phyloP scores from a whole-genome alignment of 2,113 vertebrate genomes.

The Crotalus tigris region DNA sequence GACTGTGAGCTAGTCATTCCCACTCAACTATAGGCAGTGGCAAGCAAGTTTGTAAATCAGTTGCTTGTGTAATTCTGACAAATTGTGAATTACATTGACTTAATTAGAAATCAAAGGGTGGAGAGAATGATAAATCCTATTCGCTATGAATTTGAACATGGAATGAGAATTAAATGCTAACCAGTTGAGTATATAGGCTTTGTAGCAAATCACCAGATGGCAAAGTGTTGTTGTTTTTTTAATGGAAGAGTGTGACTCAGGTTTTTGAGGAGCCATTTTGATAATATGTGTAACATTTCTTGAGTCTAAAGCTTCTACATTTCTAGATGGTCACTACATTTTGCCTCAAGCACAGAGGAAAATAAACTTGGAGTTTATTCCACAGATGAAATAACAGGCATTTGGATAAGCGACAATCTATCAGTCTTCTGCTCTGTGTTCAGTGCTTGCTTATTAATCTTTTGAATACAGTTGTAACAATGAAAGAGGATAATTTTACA shows the following conservation, averaged over 20 bases:
- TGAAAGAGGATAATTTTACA: background rate
- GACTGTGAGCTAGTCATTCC: background rate
- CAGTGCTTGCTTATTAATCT: background rate
- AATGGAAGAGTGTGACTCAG: background rate
- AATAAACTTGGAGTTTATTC: background rate
- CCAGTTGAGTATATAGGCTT: background rate
- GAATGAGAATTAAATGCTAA: background rate
- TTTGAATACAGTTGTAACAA: slow-evolving; percentile 2
- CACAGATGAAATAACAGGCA: background rate
- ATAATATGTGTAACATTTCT: background rate
- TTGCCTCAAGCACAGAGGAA: background rate
- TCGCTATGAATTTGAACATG: background rate
- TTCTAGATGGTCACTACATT: background rate
- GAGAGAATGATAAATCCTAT: background rate
- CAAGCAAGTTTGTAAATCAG: background rate
- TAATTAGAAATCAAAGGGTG: background rate
- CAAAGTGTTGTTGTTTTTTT: too few species aligned
- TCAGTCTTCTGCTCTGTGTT: background rate
- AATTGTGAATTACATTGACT: background rate
- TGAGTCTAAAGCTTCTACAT: background rate
- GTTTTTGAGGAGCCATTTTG: background rate
- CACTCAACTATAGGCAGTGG: background rate
- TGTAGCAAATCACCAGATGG: background rate
- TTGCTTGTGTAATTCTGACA: background rate
- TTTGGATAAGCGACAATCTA: background rate